Conservation (phyloP, 1,140 invertebrate species). For the Metaphire vulgaris region DNA sequence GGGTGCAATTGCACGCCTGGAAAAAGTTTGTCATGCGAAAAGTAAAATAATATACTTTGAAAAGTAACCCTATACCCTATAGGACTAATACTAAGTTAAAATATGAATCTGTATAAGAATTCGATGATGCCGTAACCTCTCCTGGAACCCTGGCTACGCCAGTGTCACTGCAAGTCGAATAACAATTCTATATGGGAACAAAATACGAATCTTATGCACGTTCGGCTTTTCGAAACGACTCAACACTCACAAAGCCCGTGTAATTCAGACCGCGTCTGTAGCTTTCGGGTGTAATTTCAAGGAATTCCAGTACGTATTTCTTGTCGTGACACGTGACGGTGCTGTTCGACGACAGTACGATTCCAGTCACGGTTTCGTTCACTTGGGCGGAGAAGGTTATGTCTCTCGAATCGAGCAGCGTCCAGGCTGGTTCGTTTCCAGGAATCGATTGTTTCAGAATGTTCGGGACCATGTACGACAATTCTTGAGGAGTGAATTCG, state of each 20-base stretch:
- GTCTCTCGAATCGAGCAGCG: not conserved
- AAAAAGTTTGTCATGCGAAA: too few relatives aligned
- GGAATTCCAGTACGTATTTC: not conserved
- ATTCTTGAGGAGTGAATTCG: not conserved
- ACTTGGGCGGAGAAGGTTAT: not conserved
- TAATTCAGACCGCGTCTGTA: conserved; percentile 83
- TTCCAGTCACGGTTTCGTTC: not conserved
- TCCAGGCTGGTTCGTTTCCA: not conserved
- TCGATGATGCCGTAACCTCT: too few relatives aligned
- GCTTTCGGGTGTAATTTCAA: conserved; percentile 59
- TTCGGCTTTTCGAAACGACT: too few relatives aligned
- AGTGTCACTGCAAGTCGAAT: too few relatives aligned
- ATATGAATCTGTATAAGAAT: too few relatives aligned
- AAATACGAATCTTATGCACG: too few relatives aligned
- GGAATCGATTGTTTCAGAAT: not conserved
- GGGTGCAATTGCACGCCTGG: too few relatives aligned
- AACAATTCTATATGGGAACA: too few relatives aligned
- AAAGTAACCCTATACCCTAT: too few relatives aligned
- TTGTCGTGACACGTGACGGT: not conserved
- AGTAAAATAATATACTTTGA: too few relatives aligned
- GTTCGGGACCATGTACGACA: not conserved
- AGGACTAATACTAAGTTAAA: too few relatives aligned
- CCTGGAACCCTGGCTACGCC: too few relatives aligned
- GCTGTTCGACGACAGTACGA: not conserved
- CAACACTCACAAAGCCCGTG: conserved; percentile 63